phyloP scores from a whole-genome alignment of 2,797 vertebrate species.

The Sternarchorhynchus goeldii region DNA sequence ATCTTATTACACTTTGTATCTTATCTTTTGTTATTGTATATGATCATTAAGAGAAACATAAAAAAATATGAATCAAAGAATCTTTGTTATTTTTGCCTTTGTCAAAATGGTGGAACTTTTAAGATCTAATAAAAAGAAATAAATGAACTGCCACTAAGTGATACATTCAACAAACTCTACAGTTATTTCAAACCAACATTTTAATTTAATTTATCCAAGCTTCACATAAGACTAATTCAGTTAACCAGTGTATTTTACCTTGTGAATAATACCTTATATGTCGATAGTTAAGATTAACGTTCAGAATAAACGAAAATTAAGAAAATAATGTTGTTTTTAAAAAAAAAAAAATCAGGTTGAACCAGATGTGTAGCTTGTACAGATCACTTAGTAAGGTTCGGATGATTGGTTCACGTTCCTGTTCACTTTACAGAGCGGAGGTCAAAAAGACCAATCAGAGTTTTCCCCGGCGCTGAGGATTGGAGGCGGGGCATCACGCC shows the following conservation, averaged over 20 bases:
- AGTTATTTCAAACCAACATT: not conserved
- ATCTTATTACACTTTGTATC: not conserved
- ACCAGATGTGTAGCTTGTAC: too few species aligned
- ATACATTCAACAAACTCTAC: not conserved
- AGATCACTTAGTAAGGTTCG: too few species aligned
- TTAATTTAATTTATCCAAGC: too few species aligned
- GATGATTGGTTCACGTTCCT: too few species aligned
- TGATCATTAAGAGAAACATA: slow-evolving; percentile 5
- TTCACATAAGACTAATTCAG: not conserved
- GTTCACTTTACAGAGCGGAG: too few species aligned
- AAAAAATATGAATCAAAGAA: not conserved
- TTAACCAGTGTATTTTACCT: too few species aligned
- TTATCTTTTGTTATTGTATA: not conserved
- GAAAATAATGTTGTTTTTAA: not conserved
- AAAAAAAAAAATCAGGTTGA: not conserved
- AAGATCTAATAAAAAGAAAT: not conserved
- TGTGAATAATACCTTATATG: too few species aligned
- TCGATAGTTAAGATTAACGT: too few species aligned
- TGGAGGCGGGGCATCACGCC: slow-evolving; percentile 76
- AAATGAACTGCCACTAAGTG: not conserved
- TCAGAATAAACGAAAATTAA: too few species aligned
- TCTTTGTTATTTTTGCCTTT: slow-evolving; percentile 9
- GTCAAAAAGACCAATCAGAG: slow-evolving; percentile 63
- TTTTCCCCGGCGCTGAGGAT: slow-evolving; percentile 8
- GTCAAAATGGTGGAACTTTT: not conserved